phyloP scores from a whole-genome alignment of 2,113 vertebrate genomes.

The Lagopus muta region DNA sequence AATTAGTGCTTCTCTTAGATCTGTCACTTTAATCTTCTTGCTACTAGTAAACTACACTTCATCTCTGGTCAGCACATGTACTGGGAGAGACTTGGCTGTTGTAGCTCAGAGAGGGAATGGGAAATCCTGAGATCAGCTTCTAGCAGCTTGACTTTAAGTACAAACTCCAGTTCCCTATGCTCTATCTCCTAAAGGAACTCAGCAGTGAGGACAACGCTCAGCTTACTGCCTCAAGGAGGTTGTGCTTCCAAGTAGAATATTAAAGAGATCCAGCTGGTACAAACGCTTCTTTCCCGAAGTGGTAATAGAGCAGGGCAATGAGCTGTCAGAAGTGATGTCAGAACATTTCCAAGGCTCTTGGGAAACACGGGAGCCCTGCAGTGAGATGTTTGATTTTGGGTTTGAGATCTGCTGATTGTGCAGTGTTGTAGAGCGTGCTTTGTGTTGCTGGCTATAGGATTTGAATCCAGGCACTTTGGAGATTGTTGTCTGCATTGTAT shows the following conservation, averaged over 20 bases:
- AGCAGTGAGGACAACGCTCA: neutral
- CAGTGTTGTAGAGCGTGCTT: neutral
- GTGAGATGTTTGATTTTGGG: neutral
- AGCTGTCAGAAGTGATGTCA: slow-evolving; percentile 47
- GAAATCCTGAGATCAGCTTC: neutral
- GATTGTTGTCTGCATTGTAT: neutral
- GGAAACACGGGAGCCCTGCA: neutral
- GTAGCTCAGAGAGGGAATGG: neutral
- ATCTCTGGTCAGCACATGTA: neutral
- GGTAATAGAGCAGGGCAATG: neutral
- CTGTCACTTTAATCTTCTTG: slow-evolving; percentile 24
- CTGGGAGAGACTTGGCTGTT: neutral
- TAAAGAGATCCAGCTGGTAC: slow-evolving; percentile 45
- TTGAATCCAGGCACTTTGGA: neutral
- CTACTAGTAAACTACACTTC: neutral
- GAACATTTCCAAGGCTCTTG: slow-evolving; percentile 30
- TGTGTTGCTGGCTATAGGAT: neutral
- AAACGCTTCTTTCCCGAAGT: slow-evolving; percentile 27
- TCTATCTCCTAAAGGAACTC: neutral
- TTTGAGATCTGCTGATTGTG: slow-evolving; percentile 1
- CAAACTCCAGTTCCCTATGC: neutral
- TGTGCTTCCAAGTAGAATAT: neutral
- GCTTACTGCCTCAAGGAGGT: neutral
- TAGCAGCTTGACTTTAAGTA: neutral
- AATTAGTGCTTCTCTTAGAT: slow-evolving; percentile 3